phyloP scores from a whole-genome alignment of 2,113 vertebrate species.

The Mustela lutreola region DNA sequence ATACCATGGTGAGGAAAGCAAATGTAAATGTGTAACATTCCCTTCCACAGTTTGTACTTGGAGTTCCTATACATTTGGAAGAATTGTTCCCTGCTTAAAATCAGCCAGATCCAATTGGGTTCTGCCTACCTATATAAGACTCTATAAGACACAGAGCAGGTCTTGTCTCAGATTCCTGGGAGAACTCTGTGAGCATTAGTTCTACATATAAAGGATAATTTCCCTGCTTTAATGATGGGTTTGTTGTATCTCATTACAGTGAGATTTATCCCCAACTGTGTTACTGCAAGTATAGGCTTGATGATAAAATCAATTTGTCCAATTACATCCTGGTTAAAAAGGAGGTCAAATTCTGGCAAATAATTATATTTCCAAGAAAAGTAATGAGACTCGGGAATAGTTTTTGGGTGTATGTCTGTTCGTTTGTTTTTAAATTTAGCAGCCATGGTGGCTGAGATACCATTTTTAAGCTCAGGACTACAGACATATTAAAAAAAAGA shows the following conservation, averaged over 20 bases:
- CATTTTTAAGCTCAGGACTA: background rate
- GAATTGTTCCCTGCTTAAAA: background rate
- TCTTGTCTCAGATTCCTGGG: background rate
- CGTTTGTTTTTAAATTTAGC: background rate
- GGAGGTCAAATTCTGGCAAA: background rate
- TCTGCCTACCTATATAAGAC: background rate
- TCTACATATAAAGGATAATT: background rate
- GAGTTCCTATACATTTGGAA: background rate
- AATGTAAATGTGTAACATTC: constrained; percentile 1
- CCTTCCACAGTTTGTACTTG: background rate
- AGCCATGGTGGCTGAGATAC: background rate
- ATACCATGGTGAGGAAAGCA: background rate
- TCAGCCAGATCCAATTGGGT: background rate
- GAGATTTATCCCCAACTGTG: constrained; percentile 2
- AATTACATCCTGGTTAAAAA: background rate
- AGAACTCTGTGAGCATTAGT: background rate
- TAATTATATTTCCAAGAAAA: constrained; percentile 14
- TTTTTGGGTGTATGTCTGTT: background rate
- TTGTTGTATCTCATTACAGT: constrained; percentile 34
- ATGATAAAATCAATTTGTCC: background rate
- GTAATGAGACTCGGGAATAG: background rate
- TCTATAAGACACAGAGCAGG: background rate
- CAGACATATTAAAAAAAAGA: background rate
- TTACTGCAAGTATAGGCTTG: background rate
- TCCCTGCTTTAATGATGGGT: background rate